Evolutionary conservation across 2,888 invertebrate species (phyloP), one percentile per base, ranked within the genome.

Genomic region (Horisme vitalbata): DNA sequence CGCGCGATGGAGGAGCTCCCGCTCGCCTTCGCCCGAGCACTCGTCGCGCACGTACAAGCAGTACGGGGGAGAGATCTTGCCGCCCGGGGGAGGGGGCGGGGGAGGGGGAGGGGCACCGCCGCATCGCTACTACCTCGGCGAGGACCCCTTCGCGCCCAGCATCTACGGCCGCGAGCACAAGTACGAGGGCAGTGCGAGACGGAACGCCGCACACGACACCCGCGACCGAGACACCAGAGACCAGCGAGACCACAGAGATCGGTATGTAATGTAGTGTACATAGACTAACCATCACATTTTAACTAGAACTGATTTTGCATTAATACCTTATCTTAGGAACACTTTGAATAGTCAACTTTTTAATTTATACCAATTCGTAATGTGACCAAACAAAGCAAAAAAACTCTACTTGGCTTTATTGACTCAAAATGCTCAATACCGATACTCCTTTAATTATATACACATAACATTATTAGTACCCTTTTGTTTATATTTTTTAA

Each of bases 151-250:
- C 79, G 94, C 94, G 45, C 94, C 94, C 55, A 95, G 94, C 81
- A 94, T 95, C 73, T 96, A 95, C 79, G 95, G 96, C 53, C 92
- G 95, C 67, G 96, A 96, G 82, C 95, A 95, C 80, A 95, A 95
- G 74, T 95, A 96, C 86, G 94, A 94, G 79, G 93, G 93, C 70
- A 91, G 91, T 79, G 83, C 92, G 51, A 86, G 85, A 63, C 86
- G 90, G 65, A 69, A 77, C 63, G 78, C 78, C 72, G 82, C 72
- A 52, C 64, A 65, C 58, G 86, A 86, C 79, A 68, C 75, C 66
- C 86, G 89, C 59, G 86, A 84, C 62, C 75, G 79, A 6, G 32
- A 28, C 13, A 4, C 13, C 33, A 32, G 4, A 2, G 84, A 84
- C 78, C 67, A 74, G 65, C 85, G 80, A 4, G 34, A 46, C 24